Evolutionary conservation across 35 echinoderm and acorn worm species (phyloP), one percentile per base, ranked within the genome.

Genomic region (Eucidaris tribuloides): DNA sequence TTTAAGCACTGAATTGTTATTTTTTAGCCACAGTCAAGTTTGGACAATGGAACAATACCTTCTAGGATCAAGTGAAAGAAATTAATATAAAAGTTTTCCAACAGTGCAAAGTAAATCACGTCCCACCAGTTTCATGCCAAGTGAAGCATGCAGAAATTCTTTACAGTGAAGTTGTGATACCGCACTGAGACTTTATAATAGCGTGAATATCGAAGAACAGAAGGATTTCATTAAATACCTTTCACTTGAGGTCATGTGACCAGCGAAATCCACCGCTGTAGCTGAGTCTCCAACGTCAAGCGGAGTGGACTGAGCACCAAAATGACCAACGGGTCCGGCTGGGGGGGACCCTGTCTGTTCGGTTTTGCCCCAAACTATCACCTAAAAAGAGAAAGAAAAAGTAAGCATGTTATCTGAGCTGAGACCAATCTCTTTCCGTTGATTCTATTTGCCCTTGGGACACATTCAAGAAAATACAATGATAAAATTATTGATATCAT

Each of bases 191-290:
- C n/a, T 48, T 38, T 11, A 13, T 14, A 50, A 79, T 19, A 18
- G 22, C 24, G 54, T 23, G 25, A 79, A 15, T 44, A 18, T 15
- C 54, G n/a, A 19, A 50, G 14, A 32, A 33, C 27, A 13, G 31
- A 29, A 46, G 25, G 7, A 46, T 61, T 11, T 61, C 27, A 54
- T 43, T 60, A 30, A 36, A 65, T 85, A 96, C 92, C 87, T 91
- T 81, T 43, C 76, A 76, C 62, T 55, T 17, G n/a, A 29, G n/a
- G 38, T 65, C n/a, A 37, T 18, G 5, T 89, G 62, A 74, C 85
- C 65, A 56, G 94, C 89, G 89, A 97, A 97, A 23, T 92, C 94
- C n/a, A 92, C 82, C 45, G 94, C 94, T 37, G 94, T 97, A 5
- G 79, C 94, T 38, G 94, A 19, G 58, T 86, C 90, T 13, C 78